phyloP scores from a whole-genome alignment of 2,888 invertebrate species.

The Psylliodes chrysocephalus region DNA sequence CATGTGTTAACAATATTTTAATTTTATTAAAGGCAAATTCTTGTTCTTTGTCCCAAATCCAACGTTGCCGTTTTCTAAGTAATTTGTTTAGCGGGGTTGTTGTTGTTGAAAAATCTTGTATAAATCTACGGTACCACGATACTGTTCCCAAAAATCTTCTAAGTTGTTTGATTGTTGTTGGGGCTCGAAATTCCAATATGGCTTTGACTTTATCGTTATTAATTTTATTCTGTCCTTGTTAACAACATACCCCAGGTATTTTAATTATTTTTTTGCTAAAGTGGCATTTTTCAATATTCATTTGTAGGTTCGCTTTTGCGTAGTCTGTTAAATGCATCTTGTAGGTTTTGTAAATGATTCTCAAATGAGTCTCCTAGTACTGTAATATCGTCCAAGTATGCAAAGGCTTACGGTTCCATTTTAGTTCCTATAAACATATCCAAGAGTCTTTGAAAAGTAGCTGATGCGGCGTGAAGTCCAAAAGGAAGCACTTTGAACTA shows the following conservation, averaged over 20 bases:
- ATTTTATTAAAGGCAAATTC: neutral
- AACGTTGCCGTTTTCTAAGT: neutral
- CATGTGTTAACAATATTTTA: neutral
- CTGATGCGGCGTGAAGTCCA: neutral
- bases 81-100: neutral
- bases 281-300: constrained; percentile 34
- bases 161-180: neutral
- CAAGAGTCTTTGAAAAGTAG: constrained; percentile 4
- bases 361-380: constrained; percentile 37
- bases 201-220: neutral
- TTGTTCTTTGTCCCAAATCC: neutral
- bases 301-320: constrained; percentile 10
- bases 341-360: constrained; percentile 28
- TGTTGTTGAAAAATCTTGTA: no score
- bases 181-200: neutral
- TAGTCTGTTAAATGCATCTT: constrained; percentile 23
- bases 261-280: constrained; percentile 15
- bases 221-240: neutral
- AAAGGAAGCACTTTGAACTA: neutral
- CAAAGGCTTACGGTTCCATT: constrained; percentile 18
- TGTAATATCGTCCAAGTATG: constrained; percentile 21
- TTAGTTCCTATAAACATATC: constrained; percentile 7
- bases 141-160: no score
- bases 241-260: constrained; percentile 29
- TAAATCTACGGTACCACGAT: no score